Base-by-base conservation (phyloP, 2,888 invertebrate genomes). In the Petrolisthes cinctipes region DNA sequence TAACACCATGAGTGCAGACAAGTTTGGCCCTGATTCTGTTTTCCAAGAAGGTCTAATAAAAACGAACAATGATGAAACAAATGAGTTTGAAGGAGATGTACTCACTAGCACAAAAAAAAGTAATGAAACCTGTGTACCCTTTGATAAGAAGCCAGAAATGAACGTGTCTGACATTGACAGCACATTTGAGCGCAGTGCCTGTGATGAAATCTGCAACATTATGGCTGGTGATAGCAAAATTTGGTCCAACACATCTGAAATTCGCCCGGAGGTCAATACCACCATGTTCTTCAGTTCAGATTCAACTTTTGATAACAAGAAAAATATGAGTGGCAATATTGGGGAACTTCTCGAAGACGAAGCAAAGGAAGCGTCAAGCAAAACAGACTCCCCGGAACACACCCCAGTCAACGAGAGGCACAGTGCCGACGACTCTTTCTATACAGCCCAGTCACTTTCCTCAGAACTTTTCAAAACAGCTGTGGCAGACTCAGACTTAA, bases 111-210 rank as follows among this genome's bases (percentile, higher is more conserved):
- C 61, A 14, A 61, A 14, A 14, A 61, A 61, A 3, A 61, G 11
- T 61, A 9, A 9, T 61, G 61, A 68, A 71, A 51, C 51, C 20
- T 37, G 68, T 23, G 37, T 23, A 83, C n/a, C n/a, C 37, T 37
- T 37, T 53, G 17, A 80, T 7, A 54, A 17, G 54, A n/a, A 4
- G 17, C 17, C 23, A 61, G 37, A 83, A 14, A 9, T n/a, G 7
- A 75, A 85, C 54, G 54, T 75, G 14, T 78, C 73, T n/a, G 81
- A 75, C 51, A 68, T 89, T 20, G 82, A 82, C 71, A 86, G 78
- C 7, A 84, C 89, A 14, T 83, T 86, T 75, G 84, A 84, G 5
- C 82, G 86, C 78, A 89, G 85, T 66, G 84, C 86, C 9, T 83
- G 85, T 57, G 86, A 86, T 68, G 89, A 86, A 51, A 82, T 89